phyloP scores from a whole-genome alignment of 2,113 vertebrate species.

The Chionis minor region DNA sequence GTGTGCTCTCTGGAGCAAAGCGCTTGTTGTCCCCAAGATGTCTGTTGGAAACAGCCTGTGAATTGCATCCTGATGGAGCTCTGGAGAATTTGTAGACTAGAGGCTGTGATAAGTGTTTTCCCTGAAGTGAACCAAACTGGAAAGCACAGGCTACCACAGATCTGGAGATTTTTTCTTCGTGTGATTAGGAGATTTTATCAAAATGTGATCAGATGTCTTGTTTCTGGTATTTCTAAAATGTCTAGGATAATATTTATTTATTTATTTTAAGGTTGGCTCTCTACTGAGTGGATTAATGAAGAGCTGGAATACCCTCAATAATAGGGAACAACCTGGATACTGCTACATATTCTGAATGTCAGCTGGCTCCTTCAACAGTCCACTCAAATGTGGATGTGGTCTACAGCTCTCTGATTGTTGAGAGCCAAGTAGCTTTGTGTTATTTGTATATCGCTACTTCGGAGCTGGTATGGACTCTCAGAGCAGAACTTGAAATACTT shows the following conservation, averaged over 20 bases:
- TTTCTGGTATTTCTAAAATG: neutral
- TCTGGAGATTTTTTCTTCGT: neutral
- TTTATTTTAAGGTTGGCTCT: neutral
- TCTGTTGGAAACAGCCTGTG: neutral
- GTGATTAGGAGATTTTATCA: neutral
- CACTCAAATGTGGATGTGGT: neutral
- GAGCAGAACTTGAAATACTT: slow-evolving; percentile 10
- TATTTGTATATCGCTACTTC: neutral
- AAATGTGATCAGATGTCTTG: neutral
- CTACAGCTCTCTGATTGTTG: neutral
- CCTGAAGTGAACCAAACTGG: neutral
- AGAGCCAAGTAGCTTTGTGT: neutral
- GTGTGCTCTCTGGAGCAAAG: neutral
- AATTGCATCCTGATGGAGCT: neutral
- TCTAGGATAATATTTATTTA: neutral
- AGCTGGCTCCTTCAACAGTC: neutral
- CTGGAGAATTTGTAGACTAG: neutral
- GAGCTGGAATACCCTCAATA: neutral
- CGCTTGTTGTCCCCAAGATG: neutral
- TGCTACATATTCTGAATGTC: neutral
- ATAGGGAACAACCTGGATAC: neutral
- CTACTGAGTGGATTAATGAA: neutral
- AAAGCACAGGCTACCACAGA: neutral
- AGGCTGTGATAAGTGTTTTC: neutral
- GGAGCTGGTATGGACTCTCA: neutral